Conservation (phyloP, 2,888 invertebrate species). For the Agonopterix subpropinquella region DNA sequence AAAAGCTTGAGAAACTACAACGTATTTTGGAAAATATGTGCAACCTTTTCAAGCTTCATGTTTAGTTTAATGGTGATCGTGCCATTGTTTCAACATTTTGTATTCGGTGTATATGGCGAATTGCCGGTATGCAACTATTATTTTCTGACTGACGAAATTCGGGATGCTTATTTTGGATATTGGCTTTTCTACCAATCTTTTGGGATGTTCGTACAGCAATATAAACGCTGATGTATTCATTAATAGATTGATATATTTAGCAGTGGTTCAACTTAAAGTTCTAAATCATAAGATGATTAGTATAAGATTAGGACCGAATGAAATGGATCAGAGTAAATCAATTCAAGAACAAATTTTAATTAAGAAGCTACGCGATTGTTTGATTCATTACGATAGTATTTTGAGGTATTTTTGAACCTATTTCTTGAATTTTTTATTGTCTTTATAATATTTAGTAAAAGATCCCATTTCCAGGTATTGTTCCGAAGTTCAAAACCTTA, state of each 20-base stretch:
- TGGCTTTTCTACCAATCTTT: constrained; percentile 46
- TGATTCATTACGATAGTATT: constrained; percentile 42
- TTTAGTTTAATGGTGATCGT: constrained; percentile 31
- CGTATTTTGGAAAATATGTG: constrained; percentile 28
- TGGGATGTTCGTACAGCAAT: constrained; percentile 51
- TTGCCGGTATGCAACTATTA: constrained; percentile 56
- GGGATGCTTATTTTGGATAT: constrained; percentile 32
- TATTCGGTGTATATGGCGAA: constrained; percentile 18
- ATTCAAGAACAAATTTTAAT: constrained; percentile 15
- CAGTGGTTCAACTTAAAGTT: constrained; percentile 40
- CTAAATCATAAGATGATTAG: constrained; percentile 35
- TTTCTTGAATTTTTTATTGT: background rate
- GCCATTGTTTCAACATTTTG: constrained; percentile 30
- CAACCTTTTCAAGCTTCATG: constrained; percentile 26
- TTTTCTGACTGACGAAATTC: constrained; percentile 40
- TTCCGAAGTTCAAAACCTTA: constrained; percentile 30
- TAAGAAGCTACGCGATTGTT: constrained; percentile 22
- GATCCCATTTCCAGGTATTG: constrained; percentile 37
- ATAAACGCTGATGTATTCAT: constrained; percentile 45
- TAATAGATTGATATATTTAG: constrained; percentile 39
- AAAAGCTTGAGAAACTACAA: constrained; percentile 27
- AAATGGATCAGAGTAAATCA: constrained; percentile 7
- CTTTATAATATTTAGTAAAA: background rate
- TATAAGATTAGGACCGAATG: constrained; percentile 22
- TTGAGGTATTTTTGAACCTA: constrained; percentile 29